phyloP scores from a whole-genome alignment of 2,113 vertebrate genomes.

The Vulpes lagopus region DNA sequence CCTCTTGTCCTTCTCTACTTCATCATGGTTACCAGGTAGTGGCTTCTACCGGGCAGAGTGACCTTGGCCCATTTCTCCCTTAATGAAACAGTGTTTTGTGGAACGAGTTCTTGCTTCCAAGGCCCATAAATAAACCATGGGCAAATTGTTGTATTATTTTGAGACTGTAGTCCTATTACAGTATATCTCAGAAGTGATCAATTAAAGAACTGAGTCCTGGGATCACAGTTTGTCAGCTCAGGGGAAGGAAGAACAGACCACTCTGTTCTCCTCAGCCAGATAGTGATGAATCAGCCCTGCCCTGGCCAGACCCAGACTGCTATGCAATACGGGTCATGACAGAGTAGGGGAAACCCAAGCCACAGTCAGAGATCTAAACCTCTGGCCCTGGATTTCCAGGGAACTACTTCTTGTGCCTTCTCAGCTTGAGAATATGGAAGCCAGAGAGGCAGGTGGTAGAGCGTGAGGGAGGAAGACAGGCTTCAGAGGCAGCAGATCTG shows the following conservation, averaged over 20 bases:
- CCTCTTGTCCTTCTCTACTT: background rate
- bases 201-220: background rate
- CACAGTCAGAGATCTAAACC: background rate
- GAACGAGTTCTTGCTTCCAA: background rate
- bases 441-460: background rate
- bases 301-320: background rate
- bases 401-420: background rate
- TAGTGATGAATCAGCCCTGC: background rate
- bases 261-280: background rate
- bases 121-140: background rate
- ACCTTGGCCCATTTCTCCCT: background rate
- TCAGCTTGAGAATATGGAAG: background rate
- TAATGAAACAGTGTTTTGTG: background rate
- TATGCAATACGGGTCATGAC: background rate
- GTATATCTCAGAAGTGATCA: background rate
- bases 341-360: background rate
- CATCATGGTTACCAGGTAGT: background rate
- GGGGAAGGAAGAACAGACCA: background rate
- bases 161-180: background rate
- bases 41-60: background rate
- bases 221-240: background rate
- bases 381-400: background rate
- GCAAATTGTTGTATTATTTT: background rate
- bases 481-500: background rate
- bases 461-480: background rate